phyloP scores from a whole-genome alignment of 2,797 vertebrate species.

The Austrolebias charrua region DNA sequence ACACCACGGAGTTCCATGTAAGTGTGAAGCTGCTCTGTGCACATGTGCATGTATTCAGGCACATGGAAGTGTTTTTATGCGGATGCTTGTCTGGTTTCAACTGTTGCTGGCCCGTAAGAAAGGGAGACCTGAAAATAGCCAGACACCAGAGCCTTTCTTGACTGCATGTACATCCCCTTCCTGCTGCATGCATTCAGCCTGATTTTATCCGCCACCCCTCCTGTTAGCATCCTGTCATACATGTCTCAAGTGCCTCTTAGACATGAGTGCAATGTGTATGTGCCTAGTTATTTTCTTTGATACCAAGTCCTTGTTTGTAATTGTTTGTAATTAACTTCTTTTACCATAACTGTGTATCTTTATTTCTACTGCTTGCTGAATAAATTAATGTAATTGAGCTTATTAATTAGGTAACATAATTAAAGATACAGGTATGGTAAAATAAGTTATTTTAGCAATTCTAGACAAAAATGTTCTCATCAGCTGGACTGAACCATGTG shows the following conservation, averaged over 20 bases:
- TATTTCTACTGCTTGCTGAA: too few species aligned
- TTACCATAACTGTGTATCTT: too few species aligned
- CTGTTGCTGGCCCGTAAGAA: conserved; percentile 81
- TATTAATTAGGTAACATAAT: not conserved
- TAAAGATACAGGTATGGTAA: not conserved
- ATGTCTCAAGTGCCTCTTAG: conserved; percentile 59
- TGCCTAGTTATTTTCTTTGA: conserved; percentile 43
- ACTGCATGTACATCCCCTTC: conserved; percentile 50
- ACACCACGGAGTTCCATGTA: conserved; percentile 98
- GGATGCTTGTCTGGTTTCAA: conserved; percentile 73
- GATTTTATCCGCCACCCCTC: conserved; percentile 67
- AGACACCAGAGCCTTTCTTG: conserved; percentile 73
- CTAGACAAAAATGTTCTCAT: not conserved
- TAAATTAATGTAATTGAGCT: not conserved
- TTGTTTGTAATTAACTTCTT: too few species aligned
- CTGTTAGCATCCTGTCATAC: conserved; percentile 74
- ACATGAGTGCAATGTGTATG: conserved; percentile 51
- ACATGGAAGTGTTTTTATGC: conserved; percentile 61
- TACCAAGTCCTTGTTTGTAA: conserved; percentile 3
- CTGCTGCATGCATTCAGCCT: conserved; percentile 74
- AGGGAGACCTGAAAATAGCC: conserved; percentile 81
- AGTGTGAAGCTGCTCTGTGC: conserved; percentile 78
- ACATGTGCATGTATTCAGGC: conserved; percentile 52
- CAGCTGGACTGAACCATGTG: not conserved
- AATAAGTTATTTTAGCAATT: not conserved